These are phyloP conservation scores for Eleutherodactylus coqui DNA, from an alignment of 2,797 vertebrate species.

Conservation along the genomic window DNA sequence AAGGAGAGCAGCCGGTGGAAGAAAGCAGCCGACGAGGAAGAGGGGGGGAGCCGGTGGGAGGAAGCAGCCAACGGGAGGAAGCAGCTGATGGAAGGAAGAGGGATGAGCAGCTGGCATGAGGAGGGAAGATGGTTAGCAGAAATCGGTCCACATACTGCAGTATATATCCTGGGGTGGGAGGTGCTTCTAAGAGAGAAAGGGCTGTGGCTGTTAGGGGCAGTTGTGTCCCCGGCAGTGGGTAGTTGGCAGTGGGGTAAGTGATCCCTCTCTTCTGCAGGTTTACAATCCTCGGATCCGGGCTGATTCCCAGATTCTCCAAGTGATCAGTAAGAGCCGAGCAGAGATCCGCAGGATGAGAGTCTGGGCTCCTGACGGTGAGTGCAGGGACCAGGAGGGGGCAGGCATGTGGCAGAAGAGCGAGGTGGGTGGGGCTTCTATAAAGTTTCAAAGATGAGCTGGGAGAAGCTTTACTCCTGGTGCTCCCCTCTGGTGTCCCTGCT, in stretches of 20 bases:
- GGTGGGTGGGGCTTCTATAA: too few species aligned
- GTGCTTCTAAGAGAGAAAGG: too few species aligned
- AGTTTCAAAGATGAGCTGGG: too few species aligned
- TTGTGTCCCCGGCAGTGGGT: not conserved
- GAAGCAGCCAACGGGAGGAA: too few species aligned
- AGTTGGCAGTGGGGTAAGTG: not conserved
- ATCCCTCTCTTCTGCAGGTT: slow-evolving; percentile 72
- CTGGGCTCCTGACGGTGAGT: slow-evolving; percentile 67
- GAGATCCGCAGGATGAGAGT: slow-evolving; percentile 83
- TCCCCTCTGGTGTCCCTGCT: not conserved
- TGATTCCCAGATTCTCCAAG: slow-evolving; percentile 85
- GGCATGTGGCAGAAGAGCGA: too few species aligned
- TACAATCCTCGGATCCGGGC: slow-evolving; percentile 93
- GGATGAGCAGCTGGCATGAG: too few species aligned
- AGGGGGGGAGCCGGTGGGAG: not conserved
- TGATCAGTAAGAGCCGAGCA: slow-evolving; percentile 89
- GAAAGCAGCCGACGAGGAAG: not conserved
- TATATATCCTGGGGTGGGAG: too few species aligned
- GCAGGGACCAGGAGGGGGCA: too few species aligned
- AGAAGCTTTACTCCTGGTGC: not conserved
- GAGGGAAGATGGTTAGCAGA: too few species aligned
- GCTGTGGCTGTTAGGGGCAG: too few species aligned
- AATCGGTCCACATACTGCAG: too few species aligned
- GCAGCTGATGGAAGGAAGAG: too few species aligned
- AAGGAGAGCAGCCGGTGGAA: not conserved